Conservation (phyloP, 2,888 invertebrate species). For the Tholera decimalis region DNA sequence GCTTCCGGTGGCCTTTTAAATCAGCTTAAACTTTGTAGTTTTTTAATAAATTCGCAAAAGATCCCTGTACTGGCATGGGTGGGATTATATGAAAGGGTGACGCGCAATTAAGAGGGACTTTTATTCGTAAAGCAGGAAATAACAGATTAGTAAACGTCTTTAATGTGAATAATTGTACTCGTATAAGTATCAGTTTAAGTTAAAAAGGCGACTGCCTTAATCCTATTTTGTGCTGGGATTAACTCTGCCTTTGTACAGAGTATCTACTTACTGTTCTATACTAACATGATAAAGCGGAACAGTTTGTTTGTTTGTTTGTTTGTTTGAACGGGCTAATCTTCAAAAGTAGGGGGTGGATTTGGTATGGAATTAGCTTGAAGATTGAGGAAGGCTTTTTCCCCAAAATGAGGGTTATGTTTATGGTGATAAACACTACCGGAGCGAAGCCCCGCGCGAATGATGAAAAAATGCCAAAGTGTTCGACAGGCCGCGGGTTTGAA, state of each 20-base stretch:
- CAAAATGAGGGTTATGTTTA: no score
- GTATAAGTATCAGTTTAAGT: background rate
- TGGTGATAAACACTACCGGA: no score
- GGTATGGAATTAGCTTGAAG: no score
- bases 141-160: constrained; percentile 25
- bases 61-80: constrained; percentile 58
- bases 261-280: no score
- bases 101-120: constrained; percentile 54
- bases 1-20: constrained; percentile 73
- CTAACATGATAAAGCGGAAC: no score
- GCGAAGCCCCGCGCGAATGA: no score
- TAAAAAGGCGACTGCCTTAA: background rate
- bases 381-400: no score
- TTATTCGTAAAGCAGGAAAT: constrained; percentile 38
- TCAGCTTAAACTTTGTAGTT: constrained; percentile 68
- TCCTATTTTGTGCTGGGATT: background rate
- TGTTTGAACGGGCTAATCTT: no score
- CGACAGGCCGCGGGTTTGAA: no score
- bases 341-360: no score
- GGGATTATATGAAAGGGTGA: constrained; percentile 60
- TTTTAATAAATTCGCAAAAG: constrained; percentile 60
- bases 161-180: background rate
- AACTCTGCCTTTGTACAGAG: background rate
- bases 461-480: no score
- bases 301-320: no score